A percentile compares a stretch with the other conserved stretches of the same genome.
Evolutionary conservation across 2,113 vertebrate species (phyloP).

Genomic region (Illadopsis cleaveri): DNA sequence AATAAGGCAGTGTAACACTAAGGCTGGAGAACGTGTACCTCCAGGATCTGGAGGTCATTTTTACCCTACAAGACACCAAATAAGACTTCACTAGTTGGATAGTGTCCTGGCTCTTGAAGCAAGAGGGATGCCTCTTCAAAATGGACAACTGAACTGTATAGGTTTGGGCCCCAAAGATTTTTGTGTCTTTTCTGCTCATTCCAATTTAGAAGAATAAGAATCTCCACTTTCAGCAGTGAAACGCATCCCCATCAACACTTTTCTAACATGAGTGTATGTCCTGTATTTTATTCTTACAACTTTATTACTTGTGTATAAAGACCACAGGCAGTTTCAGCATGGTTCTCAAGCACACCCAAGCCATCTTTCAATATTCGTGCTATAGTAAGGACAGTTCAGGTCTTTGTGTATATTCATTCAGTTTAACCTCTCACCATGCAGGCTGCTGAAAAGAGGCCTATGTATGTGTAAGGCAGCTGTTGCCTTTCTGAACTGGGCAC

Average conservation of each 20-base stretch:
- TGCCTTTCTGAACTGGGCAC: not conserved
- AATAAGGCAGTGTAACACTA: not conserved
- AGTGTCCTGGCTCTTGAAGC: not conserved
- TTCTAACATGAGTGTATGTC: not conserved
- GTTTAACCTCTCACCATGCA: not conserved
- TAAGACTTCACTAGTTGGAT: not conserved
- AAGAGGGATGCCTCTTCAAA: not conserved
- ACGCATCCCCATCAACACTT: not conserved
- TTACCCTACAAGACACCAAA: not conserved
- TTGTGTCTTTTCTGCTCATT: not conserved
- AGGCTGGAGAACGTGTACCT: not conserved
- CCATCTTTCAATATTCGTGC: not conserved
- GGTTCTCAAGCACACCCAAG: not conserved
- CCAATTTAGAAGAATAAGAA: not conserved
- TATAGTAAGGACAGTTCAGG: not conserved
- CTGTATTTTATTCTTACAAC: not conserved
- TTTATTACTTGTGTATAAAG: not conserved
- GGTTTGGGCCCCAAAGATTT: not conserved
- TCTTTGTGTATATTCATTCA: not conserved
- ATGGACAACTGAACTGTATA: not conserved
- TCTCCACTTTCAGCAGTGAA: not conserved
- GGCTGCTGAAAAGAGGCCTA: not conserved
- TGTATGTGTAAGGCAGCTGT: not conserved
- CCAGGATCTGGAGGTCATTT: not conserved
- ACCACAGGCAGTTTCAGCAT: not conserved